Conservation (phyloP, 2,113 vertebrate genomes). For the Varanus salvator region DNA sequence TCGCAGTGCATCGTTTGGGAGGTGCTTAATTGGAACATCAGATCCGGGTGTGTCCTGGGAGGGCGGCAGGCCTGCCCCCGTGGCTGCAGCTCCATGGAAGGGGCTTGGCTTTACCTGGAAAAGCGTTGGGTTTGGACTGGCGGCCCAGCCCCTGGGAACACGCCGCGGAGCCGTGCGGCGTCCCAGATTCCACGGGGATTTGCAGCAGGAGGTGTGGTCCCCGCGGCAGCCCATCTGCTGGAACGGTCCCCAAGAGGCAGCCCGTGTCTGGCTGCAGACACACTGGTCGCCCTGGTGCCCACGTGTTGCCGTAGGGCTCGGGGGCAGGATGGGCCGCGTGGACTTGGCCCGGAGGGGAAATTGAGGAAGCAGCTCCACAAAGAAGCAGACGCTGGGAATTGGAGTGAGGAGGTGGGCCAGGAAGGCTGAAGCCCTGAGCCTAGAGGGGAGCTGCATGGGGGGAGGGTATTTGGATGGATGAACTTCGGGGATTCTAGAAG, state of each 20-base stretch:
- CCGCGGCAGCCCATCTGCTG: background rate
- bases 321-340: too few species aligned
- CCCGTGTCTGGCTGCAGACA: background rate
- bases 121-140: slow-evolving; percentile 35
- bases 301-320: too few species aligned
- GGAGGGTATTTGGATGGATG: too few species aligned
- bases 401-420: too few species aligned
- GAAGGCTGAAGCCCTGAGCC: too few species aligned
- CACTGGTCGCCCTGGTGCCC: too few species aligned
- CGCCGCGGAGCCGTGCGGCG: background rate
- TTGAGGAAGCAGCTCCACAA: too few species aligned
- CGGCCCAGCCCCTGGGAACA: background rate
- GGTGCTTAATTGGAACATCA: slow-evolving; percentile 68
- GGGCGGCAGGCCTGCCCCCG: slow-evolving; percentile 49
- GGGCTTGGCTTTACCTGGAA: slow-evolving; percentile 31
- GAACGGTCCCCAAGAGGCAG: background rate
- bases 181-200: background rate
- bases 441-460: too few species aligned
- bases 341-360: too few species aligned
- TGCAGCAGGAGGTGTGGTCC: background rate
- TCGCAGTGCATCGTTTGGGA: slow-evolving; percentile 56
- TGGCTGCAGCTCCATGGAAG: slow-evolving; percentile 31
- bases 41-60: slow-evolving; percentile 59
- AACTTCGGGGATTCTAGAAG: too few species aligned
- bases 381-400: too few species aligned